phyloP scores from a whole-genome alignment of 2,797 vertebrate genomes.

The Paratrypauchen microcephalus region DNA sequence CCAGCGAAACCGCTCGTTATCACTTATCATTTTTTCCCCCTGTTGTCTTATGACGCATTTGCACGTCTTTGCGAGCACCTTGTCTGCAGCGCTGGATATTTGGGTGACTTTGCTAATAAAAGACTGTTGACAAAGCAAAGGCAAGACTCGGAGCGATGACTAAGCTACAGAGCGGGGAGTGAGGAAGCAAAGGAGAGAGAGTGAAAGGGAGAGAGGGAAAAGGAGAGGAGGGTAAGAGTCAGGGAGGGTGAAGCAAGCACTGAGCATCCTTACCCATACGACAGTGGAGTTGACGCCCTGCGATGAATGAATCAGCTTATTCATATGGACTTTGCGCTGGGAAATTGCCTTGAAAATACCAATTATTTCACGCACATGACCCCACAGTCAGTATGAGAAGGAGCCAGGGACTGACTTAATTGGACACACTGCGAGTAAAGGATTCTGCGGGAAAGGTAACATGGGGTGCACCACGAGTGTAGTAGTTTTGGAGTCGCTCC shows the following conservation, averaged over 20 bases:
- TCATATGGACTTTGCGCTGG: slow-evolving; percentile 39
- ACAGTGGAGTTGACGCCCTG: slow-evolving; percentile 68
- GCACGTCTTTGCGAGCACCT: slow-evolving; percentile 7
- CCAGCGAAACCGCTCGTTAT: not conserved
- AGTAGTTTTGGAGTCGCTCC: slow-evolving; percentile 89
- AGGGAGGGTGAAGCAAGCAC: slow-evolving; percentile 20
- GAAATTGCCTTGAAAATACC: slow-evolving; percentile 18
- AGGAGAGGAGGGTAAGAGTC: slow-evolving; percentile 28
- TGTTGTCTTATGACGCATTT: slow-evolving; percentile 41
- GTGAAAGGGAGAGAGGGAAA: slow-evolving; percentile 28
- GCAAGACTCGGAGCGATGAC: slow-evolving; percentile 62
- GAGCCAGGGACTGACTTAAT: slow-evolving; percentile 16
- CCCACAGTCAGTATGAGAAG: not conserved
- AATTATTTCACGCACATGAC: not conserved
- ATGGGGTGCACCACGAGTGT: slow-evolving; percentile 96
- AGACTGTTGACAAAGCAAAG: slow-evolving; percentile 51
- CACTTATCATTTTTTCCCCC: slow-evolving; percentile 23
- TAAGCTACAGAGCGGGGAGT: slow-evolving; percentile 41
- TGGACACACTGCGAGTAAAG: not conserved
- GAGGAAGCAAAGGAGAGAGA: slow-evolving; percentile 21
- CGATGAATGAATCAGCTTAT: slow-evolving; percentile 57
- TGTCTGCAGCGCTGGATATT: slow-evolving; percentile 34
- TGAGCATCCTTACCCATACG: slow-evolving; percentile 45
- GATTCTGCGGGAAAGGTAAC: slow-evolving; percentile 61
- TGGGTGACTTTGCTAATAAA: slow-evolving; percentile 31